Conservation (phyloP, 2,888 invertebrate species). For the Tolmerus cingulatus region DNA sequence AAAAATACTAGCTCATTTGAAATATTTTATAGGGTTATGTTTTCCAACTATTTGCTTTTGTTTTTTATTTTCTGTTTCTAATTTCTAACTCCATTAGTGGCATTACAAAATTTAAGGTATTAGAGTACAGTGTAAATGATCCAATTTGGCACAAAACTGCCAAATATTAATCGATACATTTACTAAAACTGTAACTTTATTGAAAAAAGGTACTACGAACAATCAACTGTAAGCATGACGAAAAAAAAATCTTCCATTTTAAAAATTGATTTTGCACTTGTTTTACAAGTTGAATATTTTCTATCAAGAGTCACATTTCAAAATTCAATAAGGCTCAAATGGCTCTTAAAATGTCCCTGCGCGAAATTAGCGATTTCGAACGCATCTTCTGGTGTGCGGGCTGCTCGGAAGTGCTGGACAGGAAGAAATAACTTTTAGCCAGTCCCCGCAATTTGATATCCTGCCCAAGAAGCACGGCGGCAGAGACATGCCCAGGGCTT, state of each 20-base stretch:
- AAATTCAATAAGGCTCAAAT: neutral
- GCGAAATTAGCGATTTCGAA: neutral
- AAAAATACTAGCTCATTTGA: neutral
- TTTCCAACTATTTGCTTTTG: neutral
- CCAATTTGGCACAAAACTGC: too few relatives aligned
- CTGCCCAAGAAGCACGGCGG: neutral
- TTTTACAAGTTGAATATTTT: neutral
- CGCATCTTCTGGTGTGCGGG: neutral
- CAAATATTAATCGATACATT: too few relatives aligned
- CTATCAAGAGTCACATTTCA: neutral
- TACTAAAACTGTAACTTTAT: too few relatives aligned
- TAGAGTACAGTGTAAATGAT: neutral
- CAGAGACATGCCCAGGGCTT: conserved; percentile 13
- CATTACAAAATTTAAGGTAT: neutral
- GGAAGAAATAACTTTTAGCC: neutral
- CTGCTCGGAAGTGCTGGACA: neutral
- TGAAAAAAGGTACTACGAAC: too few relatives aligned
- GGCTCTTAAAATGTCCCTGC: neutral
- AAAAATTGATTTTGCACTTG: neutral
- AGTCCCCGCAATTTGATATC: conserved; percentile 17
- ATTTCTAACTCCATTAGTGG: neutral
- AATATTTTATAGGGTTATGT: neutral
- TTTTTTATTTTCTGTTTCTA: neutral
- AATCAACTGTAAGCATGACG: neutral
- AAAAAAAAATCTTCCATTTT: neutral